Percentiles rank a stretch among this genome's conserved stretches.
These are phyloP conservation scores for Protobothrops mucrosquamatus DNA, from an alignment of 2,113 vertebrate genomes.

Conservation along the genomic window DNA sequence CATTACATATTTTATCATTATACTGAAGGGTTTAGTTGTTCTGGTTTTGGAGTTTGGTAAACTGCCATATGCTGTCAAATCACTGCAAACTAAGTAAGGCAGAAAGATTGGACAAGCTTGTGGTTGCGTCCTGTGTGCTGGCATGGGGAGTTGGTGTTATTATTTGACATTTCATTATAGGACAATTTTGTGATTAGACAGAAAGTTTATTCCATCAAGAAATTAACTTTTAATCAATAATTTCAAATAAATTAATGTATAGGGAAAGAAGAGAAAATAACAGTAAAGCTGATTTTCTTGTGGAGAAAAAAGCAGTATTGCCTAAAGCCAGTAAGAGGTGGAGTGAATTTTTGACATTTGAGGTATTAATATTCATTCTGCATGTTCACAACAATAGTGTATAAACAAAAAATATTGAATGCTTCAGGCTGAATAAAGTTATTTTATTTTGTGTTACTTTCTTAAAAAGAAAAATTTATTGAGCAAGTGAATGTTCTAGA, in stretches of 20 bases:
- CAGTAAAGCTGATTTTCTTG: neutral
- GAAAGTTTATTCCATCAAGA: constrained; percentile 1
- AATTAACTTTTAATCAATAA: constrained; percentile 22
- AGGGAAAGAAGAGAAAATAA: neutral
- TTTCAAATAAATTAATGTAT: constrained; percentile 11
- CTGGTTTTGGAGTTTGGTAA: neutral
- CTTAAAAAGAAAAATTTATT: neutral
- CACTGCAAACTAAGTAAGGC: neutral
- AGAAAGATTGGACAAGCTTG: neutral
- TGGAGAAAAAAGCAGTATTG: neutral
- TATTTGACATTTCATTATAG: neutral
- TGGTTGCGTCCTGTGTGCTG: neutral
- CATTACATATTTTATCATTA: neutral
- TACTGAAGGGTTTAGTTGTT: neutral
- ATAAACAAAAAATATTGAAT: neutral
- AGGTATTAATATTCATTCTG: neutral
- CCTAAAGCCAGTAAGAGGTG: constrained; percentile 18
- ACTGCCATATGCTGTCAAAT: neutral
- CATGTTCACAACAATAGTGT: neutral
- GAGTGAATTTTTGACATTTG: neutral
- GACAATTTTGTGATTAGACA: neutral
- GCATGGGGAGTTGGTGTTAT: neutral
- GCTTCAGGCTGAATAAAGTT: neutral
- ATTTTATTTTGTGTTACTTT: constrained; percentile 10
- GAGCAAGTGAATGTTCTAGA: neutral